Conservation (phyloP, 2,113 vertebrate genomes). For the Trinectes maculatus region DNA sequence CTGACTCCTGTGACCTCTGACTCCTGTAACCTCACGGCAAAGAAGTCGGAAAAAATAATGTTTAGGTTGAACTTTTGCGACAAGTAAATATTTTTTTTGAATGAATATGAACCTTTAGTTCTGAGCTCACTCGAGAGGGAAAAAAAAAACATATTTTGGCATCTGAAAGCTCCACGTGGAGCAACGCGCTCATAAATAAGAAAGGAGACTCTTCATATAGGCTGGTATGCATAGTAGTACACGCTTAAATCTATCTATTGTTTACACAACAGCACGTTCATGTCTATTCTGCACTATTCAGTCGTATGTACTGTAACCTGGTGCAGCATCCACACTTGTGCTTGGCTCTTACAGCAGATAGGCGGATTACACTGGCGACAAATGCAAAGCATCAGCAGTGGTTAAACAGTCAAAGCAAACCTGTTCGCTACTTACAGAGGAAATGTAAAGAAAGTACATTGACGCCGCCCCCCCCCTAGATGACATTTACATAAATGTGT, state of each 20-base stretch:
- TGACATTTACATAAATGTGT: no score
- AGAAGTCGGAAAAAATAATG: not conserved
- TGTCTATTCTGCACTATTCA: slow-evolving; percentile 38
- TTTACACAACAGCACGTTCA: slow-evolving; percentile 13
- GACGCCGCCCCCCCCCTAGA: no score
- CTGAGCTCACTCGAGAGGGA: slow-evolving; percentile 23
- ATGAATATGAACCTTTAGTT: slow-evolving; percentile 8
- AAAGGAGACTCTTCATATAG: slow-evolving; percentile 48
- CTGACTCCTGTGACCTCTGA: no score
- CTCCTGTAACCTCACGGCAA: no score
- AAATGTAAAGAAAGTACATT: not conserved
- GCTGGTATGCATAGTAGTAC: slow-evolving; percentile 67
- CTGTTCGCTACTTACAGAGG: not conserved
- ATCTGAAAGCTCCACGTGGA: slow-evolving; percentile 40
- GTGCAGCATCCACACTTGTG: slow-evolving; percentile 17
- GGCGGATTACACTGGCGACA: slow-evolving; percentile 21
- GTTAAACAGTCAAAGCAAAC: slow-evolving; percentile 21
- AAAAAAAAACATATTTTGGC: slow-evolving; percentile 49
- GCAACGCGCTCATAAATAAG: slow-evolving; percentile 40
- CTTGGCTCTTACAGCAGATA: slow-evolving; percentile 44
- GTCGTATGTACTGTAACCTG: slow-evolving; percentile 10
- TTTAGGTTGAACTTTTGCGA: not conserved
- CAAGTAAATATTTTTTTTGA: not conserved
- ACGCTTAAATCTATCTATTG: slow-evolving; percentile 21
- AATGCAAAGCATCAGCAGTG: slow-evolving; percentile 23